A percentile compares a stretch with the other conserved stretches of the same genome.
Evolutionary conservation across 1,140 invertebrate species (phyloP).

Genomic region (Hyphantria cunea): DNA sequence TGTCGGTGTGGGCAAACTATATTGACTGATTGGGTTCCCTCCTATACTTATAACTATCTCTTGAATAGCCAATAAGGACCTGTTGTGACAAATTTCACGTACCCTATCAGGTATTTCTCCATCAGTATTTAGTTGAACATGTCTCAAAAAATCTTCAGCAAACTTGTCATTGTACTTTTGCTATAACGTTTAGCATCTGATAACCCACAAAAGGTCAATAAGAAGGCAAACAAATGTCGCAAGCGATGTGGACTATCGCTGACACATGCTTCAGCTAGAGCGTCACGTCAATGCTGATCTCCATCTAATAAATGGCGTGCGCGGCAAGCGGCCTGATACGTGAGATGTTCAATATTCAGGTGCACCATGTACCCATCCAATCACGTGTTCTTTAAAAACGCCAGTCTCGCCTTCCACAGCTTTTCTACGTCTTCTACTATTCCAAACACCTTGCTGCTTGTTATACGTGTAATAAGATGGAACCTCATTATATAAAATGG

Average conservation of each 20-base stretch:
- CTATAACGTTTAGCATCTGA: slow-evolving; percentile 23
- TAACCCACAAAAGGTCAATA: slow-evolving; percentile 26
- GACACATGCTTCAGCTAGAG: slow-evolving; percentile 26
- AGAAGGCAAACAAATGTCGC: slow-evolving; percentile 26
- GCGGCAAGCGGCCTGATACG: slow-evolving; percentile 40
- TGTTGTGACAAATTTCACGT: too few species aligned
- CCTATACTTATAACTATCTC: too few species aligned
- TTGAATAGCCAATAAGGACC: too few species aligned
- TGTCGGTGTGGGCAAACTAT: too few species aligned
- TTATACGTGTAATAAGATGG: slow-evolving; percentile 40
- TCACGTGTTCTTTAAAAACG: slow-evolving; percentile 37
- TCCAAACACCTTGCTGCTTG: slow-evolving; percentile 38
- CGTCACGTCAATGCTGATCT: slow-evolving; percentile 34
- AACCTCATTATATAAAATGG: too few species aligned
- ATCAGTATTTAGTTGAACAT: too few species aligned
- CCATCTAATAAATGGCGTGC: slow-evolving; percentile 27
- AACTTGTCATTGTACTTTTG: slow-evolving; percentile 32
- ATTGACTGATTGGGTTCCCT: too few species aligned
- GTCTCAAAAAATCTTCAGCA: too few species aligned
- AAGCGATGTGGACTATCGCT: too few species aligned
- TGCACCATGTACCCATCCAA: slow-evolving; percentile 41
- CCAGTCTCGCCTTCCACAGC: too few species aligned
- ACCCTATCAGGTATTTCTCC: too few species aligned
- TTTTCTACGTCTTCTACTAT: slow-evolving; percentile 32
- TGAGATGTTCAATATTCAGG: slow-evolving; percentile 34